Evolutionary conservation across 2,888 invertebrate genomes (phyloP).

Genomic region (Eupithecia dodoneata): DNA sequence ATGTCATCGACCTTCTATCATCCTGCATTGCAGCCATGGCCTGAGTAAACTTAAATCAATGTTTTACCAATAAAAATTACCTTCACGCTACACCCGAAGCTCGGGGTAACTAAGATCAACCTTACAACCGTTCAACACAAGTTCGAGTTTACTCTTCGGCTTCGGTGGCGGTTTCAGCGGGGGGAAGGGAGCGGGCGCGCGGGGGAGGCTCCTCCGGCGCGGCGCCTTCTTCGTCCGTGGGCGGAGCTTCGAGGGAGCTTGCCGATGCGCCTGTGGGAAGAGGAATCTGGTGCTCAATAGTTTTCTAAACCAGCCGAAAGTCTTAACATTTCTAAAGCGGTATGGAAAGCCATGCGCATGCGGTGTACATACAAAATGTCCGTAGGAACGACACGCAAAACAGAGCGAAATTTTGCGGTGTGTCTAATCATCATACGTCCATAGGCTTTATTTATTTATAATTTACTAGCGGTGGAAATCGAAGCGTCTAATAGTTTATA

Average conservation of each 20-base stretch:
- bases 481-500: too few relatives aligned
- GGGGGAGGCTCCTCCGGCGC: conserved; percentile 37
- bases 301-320: too few relatives aligned
- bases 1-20: background rate
- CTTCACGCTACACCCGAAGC: background rate
- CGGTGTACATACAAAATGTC: too few relatives aligned
- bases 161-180: conserved; percentile 80
- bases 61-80: background rate
- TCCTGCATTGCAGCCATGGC: too few relatives aligned
- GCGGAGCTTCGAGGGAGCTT: conserved; percentile 27
- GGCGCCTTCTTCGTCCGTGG: conserved; percentile 32
- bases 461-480: too few relatives aligned
- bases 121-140: background rate
- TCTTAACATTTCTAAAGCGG: too few relatives aligned
- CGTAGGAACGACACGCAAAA: too few relatives aligned
- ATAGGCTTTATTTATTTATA: too few relatives aligned
- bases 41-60: background rate
- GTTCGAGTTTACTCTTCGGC: conserved; percentile 60
- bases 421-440: too few relatives aligned
- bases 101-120: background rate
- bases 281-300: background rate
- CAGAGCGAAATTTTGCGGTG: too few relatives aligned
- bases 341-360: background rate
- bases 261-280: conserved; percentile 14
- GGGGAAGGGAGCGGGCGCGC: conserved; percentile 55